Evolutionary conservation across 2,113 vertebrate genomes (phyloP).

Genomic region (Brachypteracias leptosomus): DNA sequence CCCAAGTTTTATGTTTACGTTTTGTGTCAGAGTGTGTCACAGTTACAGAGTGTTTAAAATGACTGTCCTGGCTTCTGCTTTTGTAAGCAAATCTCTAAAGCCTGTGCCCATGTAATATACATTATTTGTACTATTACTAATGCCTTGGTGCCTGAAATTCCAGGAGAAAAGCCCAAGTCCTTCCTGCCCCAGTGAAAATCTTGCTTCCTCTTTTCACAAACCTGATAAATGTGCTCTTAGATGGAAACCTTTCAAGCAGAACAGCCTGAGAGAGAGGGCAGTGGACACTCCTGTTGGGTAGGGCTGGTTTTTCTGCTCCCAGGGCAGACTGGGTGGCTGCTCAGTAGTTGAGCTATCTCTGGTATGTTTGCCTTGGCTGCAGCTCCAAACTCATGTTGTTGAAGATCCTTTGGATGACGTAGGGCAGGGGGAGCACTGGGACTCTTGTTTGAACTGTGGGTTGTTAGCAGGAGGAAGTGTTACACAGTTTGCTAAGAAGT

Average conservation of each 20-base stretch:
- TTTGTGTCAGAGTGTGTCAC: not conserved
- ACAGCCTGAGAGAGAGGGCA: not conserved
- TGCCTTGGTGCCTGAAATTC: not conserved
- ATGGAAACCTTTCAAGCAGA: not conserved
- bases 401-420: not conserved
- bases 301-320: not conserved
- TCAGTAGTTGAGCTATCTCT: not conserved
- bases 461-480: not conserved
- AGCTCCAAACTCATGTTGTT: not conserved
- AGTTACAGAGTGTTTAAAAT: not conserved
- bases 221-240: not conserved
- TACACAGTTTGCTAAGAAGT: not conserved
- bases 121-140: not conserved
- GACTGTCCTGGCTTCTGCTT: not conserved
- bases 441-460: not conserved
- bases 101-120: fast-evolving
- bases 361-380: constrained; percentile 24
- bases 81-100: not conserved
- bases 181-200: not conserved
- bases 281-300: not conserved
- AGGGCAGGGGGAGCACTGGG: not conserved
- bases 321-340: not conserved
- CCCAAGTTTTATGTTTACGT: not conserved
- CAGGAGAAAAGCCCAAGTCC: not conserved
- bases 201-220: not conserved